Evolutionary conservation across 2,888 invertebrate genomes (phyloP).

Genomic region (Shargacucullia verbasci): DNA sequence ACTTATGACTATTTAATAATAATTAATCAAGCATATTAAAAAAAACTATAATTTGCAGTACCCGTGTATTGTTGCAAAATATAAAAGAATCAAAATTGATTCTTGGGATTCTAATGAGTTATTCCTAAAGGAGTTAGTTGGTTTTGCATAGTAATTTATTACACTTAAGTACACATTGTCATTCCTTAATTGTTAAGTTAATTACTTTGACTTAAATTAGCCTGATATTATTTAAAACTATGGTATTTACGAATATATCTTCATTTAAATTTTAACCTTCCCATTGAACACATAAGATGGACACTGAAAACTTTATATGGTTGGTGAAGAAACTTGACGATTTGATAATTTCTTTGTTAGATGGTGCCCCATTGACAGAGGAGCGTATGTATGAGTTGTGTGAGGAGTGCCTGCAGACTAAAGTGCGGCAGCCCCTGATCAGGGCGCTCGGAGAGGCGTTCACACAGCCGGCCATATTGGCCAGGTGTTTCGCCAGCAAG

Average conservation of each 20-base stretch:
- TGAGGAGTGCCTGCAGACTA: conserved; percentile 91
- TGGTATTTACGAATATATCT: neutral
- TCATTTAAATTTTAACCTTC: conserved; percentile 9
- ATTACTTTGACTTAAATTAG: conserved; percentile 8
- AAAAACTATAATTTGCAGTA: no score
- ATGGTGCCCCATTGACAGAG: conserved; percentile 91
- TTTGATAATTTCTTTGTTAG: conserved; percentile 68
- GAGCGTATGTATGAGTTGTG: conserved; percentile 93
- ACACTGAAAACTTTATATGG: conserved; percentile 36
- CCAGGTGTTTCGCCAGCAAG: conserved; percentile 91
- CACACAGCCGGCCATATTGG: conserved; percentile 89
- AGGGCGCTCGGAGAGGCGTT: conserved; percentile 94
- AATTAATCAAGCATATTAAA: no score
- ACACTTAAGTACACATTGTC: conserved; percentile 1
- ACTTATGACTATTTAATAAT: no score
- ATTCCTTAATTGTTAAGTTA: conserved; percentile 19
- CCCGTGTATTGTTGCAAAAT: neutral
- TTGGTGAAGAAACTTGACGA: conserved; percentile 66
- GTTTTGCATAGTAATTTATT: neutral
- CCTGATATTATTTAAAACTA: neutral
- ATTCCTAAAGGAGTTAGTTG: neutral
- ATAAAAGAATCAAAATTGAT: neutral
- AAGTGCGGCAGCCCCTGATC: conserved; percentile 92
- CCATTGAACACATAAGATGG: conserved; percentile 25
- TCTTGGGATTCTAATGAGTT: conserved; percentile 15